These are phyloP conservation scores for Zophobas morio DNA, from an alignment of 1,140 invertebrate species.

Conservation along the genomic window DNA sequence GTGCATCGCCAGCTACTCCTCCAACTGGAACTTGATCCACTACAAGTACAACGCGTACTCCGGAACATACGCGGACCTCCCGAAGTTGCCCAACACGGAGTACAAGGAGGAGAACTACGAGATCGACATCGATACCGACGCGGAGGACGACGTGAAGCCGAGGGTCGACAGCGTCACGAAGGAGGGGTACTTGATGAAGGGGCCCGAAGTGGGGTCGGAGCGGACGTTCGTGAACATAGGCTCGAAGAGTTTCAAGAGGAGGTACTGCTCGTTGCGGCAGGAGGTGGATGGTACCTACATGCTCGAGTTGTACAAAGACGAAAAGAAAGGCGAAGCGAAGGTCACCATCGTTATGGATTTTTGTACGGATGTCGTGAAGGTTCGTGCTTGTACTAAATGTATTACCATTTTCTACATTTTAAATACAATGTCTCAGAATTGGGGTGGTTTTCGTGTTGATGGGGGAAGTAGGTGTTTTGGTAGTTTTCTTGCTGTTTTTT, in stretches of 20 bases:
- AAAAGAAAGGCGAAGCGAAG: constrained; percentile 91
- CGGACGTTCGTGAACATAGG: constrained; percentile 89
- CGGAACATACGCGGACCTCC: constrained; percentile 87
- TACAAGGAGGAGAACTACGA: constrained; percentile 89
- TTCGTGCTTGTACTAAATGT: constrained; percentile 64
- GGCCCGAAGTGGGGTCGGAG: constrained; percentile 87
- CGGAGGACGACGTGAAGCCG: constrained; percentile 79
- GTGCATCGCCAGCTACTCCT: constrained; percentile 88
- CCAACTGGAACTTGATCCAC: constrained; percentile 89
- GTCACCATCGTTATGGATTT: constrained; percentile 95
- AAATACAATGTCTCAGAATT: too few relatives aligned
- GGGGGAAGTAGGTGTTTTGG: neutral
- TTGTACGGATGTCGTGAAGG: constrained; percentile 88
- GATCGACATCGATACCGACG: constrained; percentile 88
- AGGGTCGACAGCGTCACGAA: constrained; percentile 85
- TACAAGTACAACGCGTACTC: constrained; percentile 91
- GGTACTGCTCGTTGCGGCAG: constrained; percentile 90
- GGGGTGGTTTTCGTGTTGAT: too few relatives aligned
- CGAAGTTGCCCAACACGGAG: constrained; percentile 76
- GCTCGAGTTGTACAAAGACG: constrained; percentile 93
- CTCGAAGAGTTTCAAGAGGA: constrained; percentile 91
- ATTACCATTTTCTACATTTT: too few relatives aligned
- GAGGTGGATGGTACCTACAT: constrained; percentile 93
- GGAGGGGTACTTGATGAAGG: constrained; percentile 91
- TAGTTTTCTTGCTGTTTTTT: neutral